Evolutionary conservation across 2,797 vertebrate species (phyloP), one percentile per base, ranked within the genome.

Genomic region (Kryptolebias ocellatus): DNA sequence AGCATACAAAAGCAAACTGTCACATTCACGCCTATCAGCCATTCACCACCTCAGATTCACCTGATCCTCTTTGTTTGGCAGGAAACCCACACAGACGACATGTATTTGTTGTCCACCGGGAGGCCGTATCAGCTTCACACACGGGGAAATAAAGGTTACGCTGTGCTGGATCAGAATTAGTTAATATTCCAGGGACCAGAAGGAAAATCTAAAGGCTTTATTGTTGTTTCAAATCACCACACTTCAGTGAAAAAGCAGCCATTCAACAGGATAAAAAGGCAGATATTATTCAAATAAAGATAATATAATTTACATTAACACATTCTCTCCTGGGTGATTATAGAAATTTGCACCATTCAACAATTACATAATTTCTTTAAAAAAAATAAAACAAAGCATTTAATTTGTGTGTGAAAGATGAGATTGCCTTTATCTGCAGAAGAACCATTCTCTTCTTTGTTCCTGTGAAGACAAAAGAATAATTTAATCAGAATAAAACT

Each of bases 11-110:
- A 60, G 49, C 9, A 45, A 28, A 51, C 17, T 1, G 37, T 45
- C 29, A 71, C 51, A 58, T 68, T 59, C 17, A 24, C 12, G 8
- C n/a, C 2, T 54, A 53, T 70, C 65, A 67, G 53, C 29, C 11
- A 50, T 53, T 37, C 31, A 51, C 8, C 0, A 1, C 49, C 59
- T 69, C 9, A 47, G 18, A 57, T 59, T 51, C 9, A 50, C 29
- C n/a, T 27, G 37, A 28, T 58, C 53, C 31, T 12, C 46, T 28
- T 18, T 50, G 15, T 17, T 24, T 20, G 16, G 50, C 39, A 39
- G 24, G 47, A 73, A 70, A 31, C 0, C 16, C 27, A 52, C 60
- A 45, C 27, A 61, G 60, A 67, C 1, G 12, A 17, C 16, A 50
- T 11, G 12, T 28, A 14, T 20, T 24, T 53, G 52, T 15, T 56